A percentile compares a stretch with the other conserved stretches of the same genome.
Evolutionary conservation across 2,797 vertebrate species (phyloP).

Genomic region (Enteromius mattozi): DNA sequence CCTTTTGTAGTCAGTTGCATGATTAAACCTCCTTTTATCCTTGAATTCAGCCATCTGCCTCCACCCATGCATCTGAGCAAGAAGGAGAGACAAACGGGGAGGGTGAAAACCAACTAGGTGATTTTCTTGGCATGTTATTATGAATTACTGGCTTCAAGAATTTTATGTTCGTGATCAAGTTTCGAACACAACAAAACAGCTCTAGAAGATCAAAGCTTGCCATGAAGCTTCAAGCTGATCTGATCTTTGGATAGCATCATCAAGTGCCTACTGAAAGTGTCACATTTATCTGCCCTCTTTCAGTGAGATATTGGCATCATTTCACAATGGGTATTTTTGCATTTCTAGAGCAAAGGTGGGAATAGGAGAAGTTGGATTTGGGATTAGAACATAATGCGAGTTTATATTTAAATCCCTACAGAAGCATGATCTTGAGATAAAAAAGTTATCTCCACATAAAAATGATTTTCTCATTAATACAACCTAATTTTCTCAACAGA

Average conservation of each 20-base stretch:
- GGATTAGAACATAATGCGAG: background rate
- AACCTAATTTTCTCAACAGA: background rate
- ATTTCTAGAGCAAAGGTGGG: background rate
- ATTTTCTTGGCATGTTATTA: constrained; percentile 25
- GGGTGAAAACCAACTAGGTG: constrained; percentile 2
- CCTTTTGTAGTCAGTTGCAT: constrained; percentile 26
- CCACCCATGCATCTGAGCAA: constrained; percentile 32
- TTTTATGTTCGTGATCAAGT: constrained; percentile 24
- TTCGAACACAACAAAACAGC: constrained; percentile 1
- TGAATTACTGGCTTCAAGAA: constrained; percentile 4
- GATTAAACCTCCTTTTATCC: constrained; percentile 45
- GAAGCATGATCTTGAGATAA: background rate
- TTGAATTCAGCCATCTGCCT: constrained; percentile 48
- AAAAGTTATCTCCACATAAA: background rate
- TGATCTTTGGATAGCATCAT: background rate
- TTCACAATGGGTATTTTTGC: constrained; percentile 4
- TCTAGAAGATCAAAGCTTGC: constrained; percentile 19
- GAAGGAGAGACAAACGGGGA: constrained; percentile 12
- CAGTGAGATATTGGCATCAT: constrained; percentile 10
- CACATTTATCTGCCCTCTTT: background rate
- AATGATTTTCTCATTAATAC: background rate
- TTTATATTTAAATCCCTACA: background rate
- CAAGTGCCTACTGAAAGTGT: constrained; percentile 7
- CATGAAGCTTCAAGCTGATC: background rate
- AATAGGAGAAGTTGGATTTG: background rate